Evolutionary conservation across 2,888 invertebrate species (phyloP), one percentile per base, ranked within the genome.

Genomic region (Plebejus melissa): DNA sequence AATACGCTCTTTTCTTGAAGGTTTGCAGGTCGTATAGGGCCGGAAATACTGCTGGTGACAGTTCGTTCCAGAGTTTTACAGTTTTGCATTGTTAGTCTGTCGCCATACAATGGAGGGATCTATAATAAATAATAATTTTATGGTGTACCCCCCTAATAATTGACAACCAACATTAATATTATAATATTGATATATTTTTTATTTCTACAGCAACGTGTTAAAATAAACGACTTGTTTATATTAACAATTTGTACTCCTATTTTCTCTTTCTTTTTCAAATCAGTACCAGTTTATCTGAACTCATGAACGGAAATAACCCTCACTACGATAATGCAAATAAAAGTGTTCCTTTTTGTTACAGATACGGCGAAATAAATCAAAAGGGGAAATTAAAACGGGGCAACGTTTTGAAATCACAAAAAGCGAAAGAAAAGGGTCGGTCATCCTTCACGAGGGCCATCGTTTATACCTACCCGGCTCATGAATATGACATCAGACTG

Each of bases 401-500:
- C 82, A 81, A 79, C 74, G 69, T 79, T 77, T 80, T 77, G 80
- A 69, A 83, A 80, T 80, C 82, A 83, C 83, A 83, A 85, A 87
- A 86, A 81, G 81, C 81, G 81, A 85, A 86, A 83, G 82, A 85
- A 87, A 85, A 85, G 83, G 83, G 81, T 74, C 75, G 71, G 75
- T 74, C 79, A 75, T 78, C 78, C 77, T 76, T 76, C 76, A 74
- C 71, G 69, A 69, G 80, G 77, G 81, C 81, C 82, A 82, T 84
- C 80, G 79, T 76, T 81, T 79, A 79, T 76, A n/a, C n/a, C n/a
- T n/a, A n/a, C n/a, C 41, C 69, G 74, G 80, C 89, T 91, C 90
- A 91, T 91, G 91, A 92, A 92, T 91, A 91, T 89, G 90, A 89
- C 90, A 91, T 90, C 88, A 88, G 88, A 75, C 82, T 84, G 87